Percentiles rank a stretch among this genome's conserved stretches.
Conservation (phyloP, 1,140 invertebrate species). For the Halictus rubicundus region DNA sequence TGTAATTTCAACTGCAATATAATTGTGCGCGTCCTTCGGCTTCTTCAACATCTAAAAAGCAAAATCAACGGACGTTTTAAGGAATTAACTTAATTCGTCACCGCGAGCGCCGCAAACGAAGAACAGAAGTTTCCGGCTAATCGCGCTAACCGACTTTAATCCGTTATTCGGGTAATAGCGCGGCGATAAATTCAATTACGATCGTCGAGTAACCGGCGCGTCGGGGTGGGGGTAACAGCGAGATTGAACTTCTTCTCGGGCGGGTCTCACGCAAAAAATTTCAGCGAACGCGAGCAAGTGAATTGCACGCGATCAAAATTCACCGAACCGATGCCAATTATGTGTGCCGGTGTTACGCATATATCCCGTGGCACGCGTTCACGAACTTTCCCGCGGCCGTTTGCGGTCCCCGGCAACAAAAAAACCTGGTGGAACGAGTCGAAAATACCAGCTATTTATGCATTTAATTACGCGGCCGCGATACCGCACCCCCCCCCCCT, state of each 20-base stretch:
- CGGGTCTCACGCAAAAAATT: background rate
- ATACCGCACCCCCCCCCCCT: background rate
- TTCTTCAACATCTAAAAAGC: too few species aligned
- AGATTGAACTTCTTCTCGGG: background rate
- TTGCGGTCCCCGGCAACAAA: background rate
- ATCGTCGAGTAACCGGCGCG: background rate
- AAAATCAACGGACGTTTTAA: too few species aligned
- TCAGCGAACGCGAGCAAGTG: background rate
- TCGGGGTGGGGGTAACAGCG: too few species aligned
- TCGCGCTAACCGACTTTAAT: background rate
- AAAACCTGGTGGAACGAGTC: background rate
- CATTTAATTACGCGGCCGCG: slow-evolving; percentile 30
- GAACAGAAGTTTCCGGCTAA: background rate
- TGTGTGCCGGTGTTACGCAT: background rate
- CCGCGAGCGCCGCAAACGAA: background rate
- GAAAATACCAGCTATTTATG: slow-evolving; percentile 27
- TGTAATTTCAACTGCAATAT: too few species aligned
- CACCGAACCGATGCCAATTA: slow-evolving; percentile 22
- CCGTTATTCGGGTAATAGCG: background rate
- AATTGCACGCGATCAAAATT: slow-evolving; percentile 19
- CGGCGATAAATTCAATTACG: slow-evolving; percentile 5
- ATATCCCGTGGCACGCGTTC: background rate
- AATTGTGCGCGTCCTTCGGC: too few species aligned
- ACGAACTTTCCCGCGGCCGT: background rate
- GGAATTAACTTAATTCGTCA: too few species aligned